phyloP scores from a whole-genome alignment of 1,140 invertebrate species.

The Pogonognathellus flavescens region DNA sequence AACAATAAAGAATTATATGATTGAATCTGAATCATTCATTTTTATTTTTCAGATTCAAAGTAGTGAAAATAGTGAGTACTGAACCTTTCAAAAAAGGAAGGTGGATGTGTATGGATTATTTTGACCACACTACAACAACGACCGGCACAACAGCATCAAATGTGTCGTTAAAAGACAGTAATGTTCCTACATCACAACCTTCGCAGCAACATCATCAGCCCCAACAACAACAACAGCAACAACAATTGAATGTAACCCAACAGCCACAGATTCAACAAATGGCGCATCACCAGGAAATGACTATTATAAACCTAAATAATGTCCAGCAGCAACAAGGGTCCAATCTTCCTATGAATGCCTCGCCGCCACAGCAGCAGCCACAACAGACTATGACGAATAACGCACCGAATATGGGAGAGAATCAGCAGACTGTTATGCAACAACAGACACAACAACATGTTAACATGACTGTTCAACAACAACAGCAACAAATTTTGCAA shows the following conservation, averaged over 20 bases:
- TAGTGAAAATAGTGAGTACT: slow-evolving; percentile 95
- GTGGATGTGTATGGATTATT: slow-evolving; percentile 96
- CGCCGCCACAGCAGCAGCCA: slow-evolving; percentile 67
- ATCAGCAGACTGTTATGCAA: slow-evolving; percentile 35
- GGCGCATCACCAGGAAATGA: slow-evolving; percentile 50
- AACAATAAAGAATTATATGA: no score
- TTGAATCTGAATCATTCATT: no score
- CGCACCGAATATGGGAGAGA: slow-evolving; percentile 61
- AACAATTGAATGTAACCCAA: slow-evolving; percentile 28
- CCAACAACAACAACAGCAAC: slow-evolving; percentile 17
- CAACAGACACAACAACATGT: slow-evolving; percentile 27
- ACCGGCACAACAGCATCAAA: slow-evolving; percentile 37
- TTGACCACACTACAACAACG: slow-evolving; percentile 82
- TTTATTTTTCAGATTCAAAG: slow-evolving; percentile 81
- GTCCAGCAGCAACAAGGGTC: slow-evolving; percentile 54
- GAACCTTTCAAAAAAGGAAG: slow-evolving; percentile 93
- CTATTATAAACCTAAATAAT: slow-evolving; percentile 50
- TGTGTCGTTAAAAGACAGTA: slow-evolving; percentile 39
- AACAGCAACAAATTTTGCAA: slow-evolving; percentile 30
- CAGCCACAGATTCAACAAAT: slow-evolving; percentile 38
- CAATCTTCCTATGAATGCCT: slow-evolving; percentile 66
- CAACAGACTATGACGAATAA: slow-evolving; percentile 54
- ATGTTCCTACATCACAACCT: slow-evolving; percentile 54
- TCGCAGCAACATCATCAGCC: slow-evolving; percentile 56
- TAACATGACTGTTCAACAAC: slow-evolving; percentile 56